A percentile compares a stretch with the other conserved stretches of the same genome.
These are phyloP conservation scores for Suillia variegata DNA, from an alignment of 2,888 invertebrate species.

Conservation along the genomic window DNA sequence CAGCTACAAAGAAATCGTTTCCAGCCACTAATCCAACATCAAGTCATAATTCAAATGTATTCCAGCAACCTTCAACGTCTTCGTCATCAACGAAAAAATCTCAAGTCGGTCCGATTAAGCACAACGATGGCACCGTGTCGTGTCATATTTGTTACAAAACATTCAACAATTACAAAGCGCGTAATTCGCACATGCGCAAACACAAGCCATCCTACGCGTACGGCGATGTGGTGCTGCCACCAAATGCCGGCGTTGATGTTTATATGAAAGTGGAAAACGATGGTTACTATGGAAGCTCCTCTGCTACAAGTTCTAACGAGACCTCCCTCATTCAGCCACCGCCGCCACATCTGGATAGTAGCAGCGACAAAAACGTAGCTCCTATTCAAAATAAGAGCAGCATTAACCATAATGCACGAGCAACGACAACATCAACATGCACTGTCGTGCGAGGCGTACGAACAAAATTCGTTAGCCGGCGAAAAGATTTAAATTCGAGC, in stretches of 20 bases:
- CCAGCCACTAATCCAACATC: too few relatives aligned
- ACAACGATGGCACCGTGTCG: slow-evolving; percentile 27
- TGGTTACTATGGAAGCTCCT: neutral
- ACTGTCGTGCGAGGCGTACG: slow-evolving; percentile 26
- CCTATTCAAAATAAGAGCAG: neutral
- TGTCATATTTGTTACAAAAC: slow-evolving; percentile 42
- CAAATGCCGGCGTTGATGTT: slow-evolving; percentile 4
- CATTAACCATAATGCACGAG: too few relatives aligned
- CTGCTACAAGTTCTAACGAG: neutral
- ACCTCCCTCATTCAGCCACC: too few relatives aligned
- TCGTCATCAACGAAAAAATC: neutral
- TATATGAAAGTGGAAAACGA: slow-evolving; percentile 6
- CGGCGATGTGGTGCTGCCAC: slow-evolving; percentile 18
- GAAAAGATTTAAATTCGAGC: slow-evolving; percentile 17
- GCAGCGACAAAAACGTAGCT: too few relatives aligned
- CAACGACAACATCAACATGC: too few relatives aligned
- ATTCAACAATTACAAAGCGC: slow-evolving; percentile 44
- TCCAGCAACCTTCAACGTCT: too few relatives aligned
- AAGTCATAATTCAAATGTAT: too few relatives aligned
- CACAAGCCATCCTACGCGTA: slow-evolving; percentile 36
- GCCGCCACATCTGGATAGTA: too few relatives aligned
- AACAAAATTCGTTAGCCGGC: slow-evolving; percentile 32
- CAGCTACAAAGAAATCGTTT: too few relatives aligned
- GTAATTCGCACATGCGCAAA: slow-evolving; percentile 50
- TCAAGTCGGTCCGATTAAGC: slow-evolving; percentile 4